Evolutionary conservation across 2,113 vertebrate species (phyloP).

Genomic region (Caloenas nicobarica): DNA sequence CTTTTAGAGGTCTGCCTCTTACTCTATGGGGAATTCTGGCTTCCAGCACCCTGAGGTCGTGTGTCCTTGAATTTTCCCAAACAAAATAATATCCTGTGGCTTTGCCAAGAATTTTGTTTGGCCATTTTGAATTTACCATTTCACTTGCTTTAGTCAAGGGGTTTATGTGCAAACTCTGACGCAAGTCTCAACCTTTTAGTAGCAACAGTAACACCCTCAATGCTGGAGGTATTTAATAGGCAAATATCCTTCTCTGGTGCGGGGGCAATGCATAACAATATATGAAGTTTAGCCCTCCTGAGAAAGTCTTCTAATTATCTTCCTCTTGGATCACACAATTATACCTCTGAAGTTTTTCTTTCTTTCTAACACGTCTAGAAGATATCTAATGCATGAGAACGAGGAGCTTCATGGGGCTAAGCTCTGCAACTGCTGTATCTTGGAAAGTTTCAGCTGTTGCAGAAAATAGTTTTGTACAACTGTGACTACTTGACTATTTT

Average conservation of each 20-base stretch:
- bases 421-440: background rate
- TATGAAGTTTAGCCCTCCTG: background rate
- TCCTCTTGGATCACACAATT: background rate
- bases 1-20: background rate
- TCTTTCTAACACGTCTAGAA: background rate
- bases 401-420: background rate
- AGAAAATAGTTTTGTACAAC: background rate
- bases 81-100: background rate
- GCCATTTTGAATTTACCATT: background rate
- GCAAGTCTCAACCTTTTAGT: background rate
- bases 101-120: background rate
- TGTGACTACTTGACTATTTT: background rate
- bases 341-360: background rate
- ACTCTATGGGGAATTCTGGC: background rate
- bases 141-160: background rate
- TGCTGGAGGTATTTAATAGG: background rate
- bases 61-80: background rate
- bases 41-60: background rate
- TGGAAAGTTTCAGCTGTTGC: background rate
- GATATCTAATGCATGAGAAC: background rate
- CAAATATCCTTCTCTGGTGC: background rate
- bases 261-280: fast-evolving
- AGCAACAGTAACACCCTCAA: background rate
- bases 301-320: background rate
- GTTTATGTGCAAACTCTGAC: background rate